phyloP scores from a whole-genome alignment of 2,113 vertebrate genomes.

The Mixornis gularis region DNA sequence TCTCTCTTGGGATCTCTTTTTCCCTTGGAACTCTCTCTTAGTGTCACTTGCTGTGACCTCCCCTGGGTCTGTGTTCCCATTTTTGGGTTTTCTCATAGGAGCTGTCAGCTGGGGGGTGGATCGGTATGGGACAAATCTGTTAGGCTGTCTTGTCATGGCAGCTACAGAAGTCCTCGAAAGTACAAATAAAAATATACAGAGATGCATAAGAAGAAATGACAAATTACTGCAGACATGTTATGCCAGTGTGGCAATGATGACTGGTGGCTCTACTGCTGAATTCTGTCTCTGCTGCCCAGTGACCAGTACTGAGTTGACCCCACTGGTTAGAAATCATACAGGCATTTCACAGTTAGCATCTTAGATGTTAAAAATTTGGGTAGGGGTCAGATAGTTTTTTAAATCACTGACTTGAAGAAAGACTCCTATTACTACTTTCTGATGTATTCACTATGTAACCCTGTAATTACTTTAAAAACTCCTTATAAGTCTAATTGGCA shows the following conservation, averaged over 20 bases:
- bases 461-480: not conserved
- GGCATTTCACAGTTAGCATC: not conserved
- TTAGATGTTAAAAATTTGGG: not conserved
- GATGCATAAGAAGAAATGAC: not conserved
- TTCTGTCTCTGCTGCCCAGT: not conserved
- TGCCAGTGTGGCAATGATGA: not conserved
- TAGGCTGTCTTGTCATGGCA: not conserved
- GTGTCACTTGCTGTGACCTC: not conserved
- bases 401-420: not conserved
- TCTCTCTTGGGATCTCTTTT: not conserved
- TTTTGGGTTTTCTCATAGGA: not conserved
- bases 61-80: fast-evolving
- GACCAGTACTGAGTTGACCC: not conserved
- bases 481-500: conserved; percentile 15
- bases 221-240: fast-evolving
- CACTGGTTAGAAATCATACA: fast-evolving
- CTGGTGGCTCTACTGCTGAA: not conserved
- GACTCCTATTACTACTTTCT: not conserved
- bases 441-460: not conserved
- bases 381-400: not conserved
- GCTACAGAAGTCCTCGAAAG: not conserved
- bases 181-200: not conserved
- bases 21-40: not conserved
- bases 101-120: not conserved
- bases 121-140: not conserved